Evolutionary conservation across 37 sponge, comb jelly and placozoan species (phyloP).

Genomic region (Eunapius fragilis): DNA sequence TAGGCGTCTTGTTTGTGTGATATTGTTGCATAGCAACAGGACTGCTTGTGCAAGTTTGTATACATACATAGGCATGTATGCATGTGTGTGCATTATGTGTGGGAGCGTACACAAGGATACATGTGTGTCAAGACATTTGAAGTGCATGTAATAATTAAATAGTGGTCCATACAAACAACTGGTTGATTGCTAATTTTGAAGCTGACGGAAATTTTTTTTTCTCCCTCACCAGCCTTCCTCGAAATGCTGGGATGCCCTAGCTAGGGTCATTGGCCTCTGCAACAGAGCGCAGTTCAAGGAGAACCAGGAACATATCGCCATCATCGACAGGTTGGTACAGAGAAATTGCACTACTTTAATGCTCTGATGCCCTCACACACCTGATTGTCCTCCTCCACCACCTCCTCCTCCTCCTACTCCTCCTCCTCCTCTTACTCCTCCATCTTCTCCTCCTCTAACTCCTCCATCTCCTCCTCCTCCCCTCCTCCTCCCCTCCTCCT

Average conservation of each 20-base stretch:
- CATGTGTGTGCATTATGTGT: not conserved
- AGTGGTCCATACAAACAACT: no score
- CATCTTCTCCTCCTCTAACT: no score
- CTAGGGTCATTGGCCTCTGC: constrained; percentile 84
- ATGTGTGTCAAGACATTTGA: no score
- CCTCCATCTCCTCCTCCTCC: not conserved
- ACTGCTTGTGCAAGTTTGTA: not conserved
- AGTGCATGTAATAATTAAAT: no score
- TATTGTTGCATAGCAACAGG: no score
- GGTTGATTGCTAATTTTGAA: no score
- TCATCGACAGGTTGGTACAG: constrained; percentile 70
- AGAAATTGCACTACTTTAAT: no score
- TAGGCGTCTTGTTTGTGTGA: not conserved
- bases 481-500: not conserved
- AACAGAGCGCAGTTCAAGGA: constrained; percentile 86
- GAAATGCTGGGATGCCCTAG: constrained; percentile 76
- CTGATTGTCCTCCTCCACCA: no score
- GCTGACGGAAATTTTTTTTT: not conserved
- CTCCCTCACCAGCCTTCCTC: constrained; percentile 13
- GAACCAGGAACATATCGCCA: constrained; percentile 52
- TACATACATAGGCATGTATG: not conserved
- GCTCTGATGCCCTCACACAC: no score
- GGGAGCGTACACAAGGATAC: not conserved
- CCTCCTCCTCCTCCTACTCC: no score
- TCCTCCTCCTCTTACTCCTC: no score